A percentile compares a stretch with the other conserved stretches of the same genome.
Evolutionary conservation across 2,888 invertebrate genomes (phyloP).

Genomic region (Tribolium freemani): DNA sequence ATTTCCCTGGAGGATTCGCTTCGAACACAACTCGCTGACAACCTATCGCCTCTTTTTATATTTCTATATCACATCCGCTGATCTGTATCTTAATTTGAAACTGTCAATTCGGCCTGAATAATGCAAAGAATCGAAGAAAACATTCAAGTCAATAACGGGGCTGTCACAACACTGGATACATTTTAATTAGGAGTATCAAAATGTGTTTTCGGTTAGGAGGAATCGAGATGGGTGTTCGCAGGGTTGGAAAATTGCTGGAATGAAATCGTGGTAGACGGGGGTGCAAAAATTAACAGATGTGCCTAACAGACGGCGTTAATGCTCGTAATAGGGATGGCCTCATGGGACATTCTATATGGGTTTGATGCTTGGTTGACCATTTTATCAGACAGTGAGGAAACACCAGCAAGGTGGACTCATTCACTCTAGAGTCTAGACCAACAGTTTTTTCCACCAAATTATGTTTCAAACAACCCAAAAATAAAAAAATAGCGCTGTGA

Average conservation of each 20-base stretch:
- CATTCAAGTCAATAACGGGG: slow-evolving; percentile 45
- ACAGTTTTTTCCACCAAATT: neutral
- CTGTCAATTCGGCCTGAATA: slow-evolving; percentile 56
- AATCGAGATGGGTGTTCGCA: slow-evolving; percentile 7
- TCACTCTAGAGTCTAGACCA: neutral
- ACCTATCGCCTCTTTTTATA: slow-evolving; percentile 60
- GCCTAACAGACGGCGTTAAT: slow-evolving; percentile 68
- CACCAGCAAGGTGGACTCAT: neutral
- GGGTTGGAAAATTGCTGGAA: slow-evolving; percentile 28
- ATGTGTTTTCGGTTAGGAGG: slow-evolving; percentile 56
- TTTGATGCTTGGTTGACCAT: slow-evolving; percentile 64
- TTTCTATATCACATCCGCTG: slow-evolving; percentile 53
- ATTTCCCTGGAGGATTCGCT: slow-evolving; percentile 64
- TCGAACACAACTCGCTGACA: slow-evolving; percentile 57
- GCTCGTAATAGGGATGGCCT: slow-evolving; percentile 62
- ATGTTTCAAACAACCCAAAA: neutral
- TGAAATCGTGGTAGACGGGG: slow-evolving; percentile 60
- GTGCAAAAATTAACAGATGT: slow-evolving; percentile 70
- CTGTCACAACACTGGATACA: slow-evolving; percentile 66
- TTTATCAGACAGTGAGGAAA: slow-evolving; percentile 37
- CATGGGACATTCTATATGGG: slow-evolving; percentile 59
- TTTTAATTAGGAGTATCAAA: slow-evolving; percentile 66
- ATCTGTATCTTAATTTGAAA: slow-evolving; percentile 64
- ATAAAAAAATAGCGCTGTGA: neutral
- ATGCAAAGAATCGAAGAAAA: slow-evolving; percentile 19